phyloP scores from a whole-genome alignment of 1,140 invertebrate genomes.

The Coelopa frigida region DNA sequence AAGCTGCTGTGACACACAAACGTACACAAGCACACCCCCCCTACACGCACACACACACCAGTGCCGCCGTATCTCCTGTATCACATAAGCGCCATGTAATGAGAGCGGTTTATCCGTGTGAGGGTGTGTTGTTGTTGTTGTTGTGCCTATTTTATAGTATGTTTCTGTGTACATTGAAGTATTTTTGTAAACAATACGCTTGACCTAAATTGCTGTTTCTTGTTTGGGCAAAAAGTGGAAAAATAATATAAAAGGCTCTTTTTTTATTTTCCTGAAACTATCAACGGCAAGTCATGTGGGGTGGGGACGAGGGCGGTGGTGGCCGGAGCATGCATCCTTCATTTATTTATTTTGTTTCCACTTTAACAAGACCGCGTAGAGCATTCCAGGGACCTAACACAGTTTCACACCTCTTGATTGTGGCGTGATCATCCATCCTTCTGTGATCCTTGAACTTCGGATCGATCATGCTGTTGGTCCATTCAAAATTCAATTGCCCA shows the following conservation, averaged over 20 bases:
- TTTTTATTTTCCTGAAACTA: background rate
- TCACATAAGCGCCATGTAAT: slow-evolving; percentile 9
- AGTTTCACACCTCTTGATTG: no score
- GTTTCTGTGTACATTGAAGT: slow-evolving; percentile 27
- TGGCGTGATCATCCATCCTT: no score
- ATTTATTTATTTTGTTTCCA: background rate
- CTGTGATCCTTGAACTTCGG: no score
- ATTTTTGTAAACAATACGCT: slow-evolving; percentile 44
- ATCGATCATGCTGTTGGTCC: no score
- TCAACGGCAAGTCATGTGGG: slow-evolving; percentile 1
- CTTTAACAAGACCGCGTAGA: background rate
- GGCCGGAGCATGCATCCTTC: background rate
- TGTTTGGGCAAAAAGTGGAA: slow-evolving; percentile 23
- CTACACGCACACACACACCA: background rate
- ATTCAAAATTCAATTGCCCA: no score
- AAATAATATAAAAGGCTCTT: background rate
- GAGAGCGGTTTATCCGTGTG: slow-evolving; percentile 1
- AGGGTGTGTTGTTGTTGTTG: slow-evolving; percentile 9
- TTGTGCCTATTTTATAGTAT: slow-evolving; percentile 6
- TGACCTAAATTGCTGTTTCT: slow-evolving; percentile 45
- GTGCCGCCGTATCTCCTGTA: slow-evolving; percentile 2
- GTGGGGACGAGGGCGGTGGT: background rate
- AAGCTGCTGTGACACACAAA: background rate
- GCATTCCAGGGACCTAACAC: no score
- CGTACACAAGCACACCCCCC: background rate